phyloP scores from a whole-genome alignment of 2,888 invertebrate species.

The Eupithecia insigniata region DNA sequence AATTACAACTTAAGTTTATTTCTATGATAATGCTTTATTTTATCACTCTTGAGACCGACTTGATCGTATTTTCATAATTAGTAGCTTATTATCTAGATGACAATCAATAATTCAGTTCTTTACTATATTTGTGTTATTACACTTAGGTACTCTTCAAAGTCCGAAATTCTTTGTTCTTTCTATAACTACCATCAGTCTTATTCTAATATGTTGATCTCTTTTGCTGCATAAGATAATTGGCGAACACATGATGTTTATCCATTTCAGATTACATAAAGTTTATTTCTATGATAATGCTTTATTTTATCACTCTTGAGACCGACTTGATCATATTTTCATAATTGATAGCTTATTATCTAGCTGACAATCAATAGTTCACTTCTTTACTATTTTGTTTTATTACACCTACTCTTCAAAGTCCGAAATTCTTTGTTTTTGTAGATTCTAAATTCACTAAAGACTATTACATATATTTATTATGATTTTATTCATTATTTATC shows the following conservation, averaged over 20 bases:
- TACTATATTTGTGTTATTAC: too few species aligned
- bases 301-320: not conserved
- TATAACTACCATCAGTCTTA: not conserved
- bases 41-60: not conserved
- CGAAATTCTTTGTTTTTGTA: too few species aligned
- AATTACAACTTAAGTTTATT: not conserved
- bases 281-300: not conserved
- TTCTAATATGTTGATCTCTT: not conserved
- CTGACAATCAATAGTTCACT: not conserved
- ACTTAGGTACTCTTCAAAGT: too few species aligned
- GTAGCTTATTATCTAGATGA: not conserved
- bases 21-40: not conserved
- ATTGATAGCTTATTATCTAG: not conserved
- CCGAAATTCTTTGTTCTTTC: too few species aligned
- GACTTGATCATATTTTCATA: not conserved
- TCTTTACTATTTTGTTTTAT: too few species aligned
- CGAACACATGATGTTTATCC: not conserved
- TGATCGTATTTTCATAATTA: not conserved
- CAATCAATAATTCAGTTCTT: not conserved
- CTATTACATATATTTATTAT: not conserved
- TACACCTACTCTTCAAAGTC: too few species aligned
- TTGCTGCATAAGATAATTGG: not conserved
- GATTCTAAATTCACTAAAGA: too few species aligned
- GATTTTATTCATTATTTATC: not conserved
- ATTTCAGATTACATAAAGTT: not conserved